Evolutionary conservation across 2,888 invertebrate species (phyloP).

Genomic region (Hydroisotoma schaefferi): DNA sequence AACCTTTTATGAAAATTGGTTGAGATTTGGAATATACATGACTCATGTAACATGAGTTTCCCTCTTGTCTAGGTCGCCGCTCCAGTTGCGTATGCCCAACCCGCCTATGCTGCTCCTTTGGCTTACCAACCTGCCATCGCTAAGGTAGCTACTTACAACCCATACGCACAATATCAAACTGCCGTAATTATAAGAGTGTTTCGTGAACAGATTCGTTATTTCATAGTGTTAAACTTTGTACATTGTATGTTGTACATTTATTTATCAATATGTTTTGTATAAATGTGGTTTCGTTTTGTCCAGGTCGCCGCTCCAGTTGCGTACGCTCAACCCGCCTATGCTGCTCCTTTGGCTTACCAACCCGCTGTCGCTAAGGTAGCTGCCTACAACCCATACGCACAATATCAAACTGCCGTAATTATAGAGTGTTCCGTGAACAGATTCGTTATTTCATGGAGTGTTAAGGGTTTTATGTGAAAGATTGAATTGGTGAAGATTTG

Average conservation of each 20-base stretch:
- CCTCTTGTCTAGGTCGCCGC: conserved; percentile 10
- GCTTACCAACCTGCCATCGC: not conserved
- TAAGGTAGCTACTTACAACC: conserved; percentile 7
- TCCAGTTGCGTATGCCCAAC: conserved; percentile 23
- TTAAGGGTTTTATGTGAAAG: no score
- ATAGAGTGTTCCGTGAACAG: no score
- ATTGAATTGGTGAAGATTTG: no score
- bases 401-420: conserved; percentile 2
- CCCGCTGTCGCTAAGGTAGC: conserved; percentile 8
- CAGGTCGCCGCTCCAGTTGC: conserved; percentile 9
- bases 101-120: not conserved
- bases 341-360: conserved; percentile 11
- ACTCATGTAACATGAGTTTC: no score
- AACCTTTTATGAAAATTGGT: no score
- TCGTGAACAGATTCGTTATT: no score
- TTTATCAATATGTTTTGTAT: no score
- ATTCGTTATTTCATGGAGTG: no score
- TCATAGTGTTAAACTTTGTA: no score
- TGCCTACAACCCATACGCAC: not conserved
- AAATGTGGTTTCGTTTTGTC: no score
- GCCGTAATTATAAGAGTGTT: conserved; percentile 5
- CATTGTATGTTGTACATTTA: no score
- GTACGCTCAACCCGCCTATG: conserved; percentile 6
- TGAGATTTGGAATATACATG: no score
- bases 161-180: not conserved